Evolutionary conservation across 2,888 invertebrate species (phyloP).

Genomic region (Geotrupes spiniger): DNA sequence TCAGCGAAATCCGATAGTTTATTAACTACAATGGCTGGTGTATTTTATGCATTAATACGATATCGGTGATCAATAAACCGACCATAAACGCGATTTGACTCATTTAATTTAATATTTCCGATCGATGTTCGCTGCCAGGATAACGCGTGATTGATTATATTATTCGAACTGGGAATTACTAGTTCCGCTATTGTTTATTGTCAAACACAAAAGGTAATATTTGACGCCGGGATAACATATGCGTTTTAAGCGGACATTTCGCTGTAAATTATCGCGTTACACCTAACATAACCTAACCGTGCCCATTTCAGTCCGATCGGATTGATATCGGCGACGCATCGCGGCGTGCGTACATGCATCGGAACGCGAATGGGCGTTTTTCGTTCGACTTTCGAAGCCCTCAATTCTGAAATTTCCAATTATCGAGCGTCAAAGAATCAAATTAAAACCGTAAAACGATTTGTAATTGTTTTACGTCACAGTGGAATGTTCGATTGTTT

Average conservation of each 20-base stretch:
- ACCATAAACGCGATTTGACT: conserved; percentile 1
- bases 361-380: too few relatives aligned
- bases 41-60: not conserved
- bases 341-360: too few relatives aligned
- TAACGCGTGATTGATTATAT: conserved; percentile 31
- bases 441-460: too few relatives aligned
- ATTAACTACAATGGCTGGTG: not conserved
- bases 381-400: too few relatives aligned
- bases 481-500: too few relatives aligned
- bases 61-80: not conserved
- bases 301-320: not conserved
- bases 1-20: too few relatives aligned
- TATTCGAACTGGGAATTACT: conserved; percentile 31
- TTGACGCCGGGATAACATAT: conserved; percentile 37
- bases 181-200: conserved; percentile 39
- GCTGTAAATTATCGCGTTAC: conserved; percentile 8
- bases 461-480: too few relatives aligned
- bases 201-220: conserved; percentile 40
- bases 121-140: not conserved
- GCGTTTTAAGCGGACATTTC: conserved; percentile 33
- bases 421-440: too few relatives aligned
- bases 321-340: too few relatives aligned
- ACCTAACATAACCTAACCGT: not conserved
- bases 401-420: too few relatives aligned
- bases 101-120: conserved; percentile 10